Evolutionary conservation across 2,797 vertebrate species (phyloP).

Genomic region (Schizopygopsis pylzovi): DNA sequence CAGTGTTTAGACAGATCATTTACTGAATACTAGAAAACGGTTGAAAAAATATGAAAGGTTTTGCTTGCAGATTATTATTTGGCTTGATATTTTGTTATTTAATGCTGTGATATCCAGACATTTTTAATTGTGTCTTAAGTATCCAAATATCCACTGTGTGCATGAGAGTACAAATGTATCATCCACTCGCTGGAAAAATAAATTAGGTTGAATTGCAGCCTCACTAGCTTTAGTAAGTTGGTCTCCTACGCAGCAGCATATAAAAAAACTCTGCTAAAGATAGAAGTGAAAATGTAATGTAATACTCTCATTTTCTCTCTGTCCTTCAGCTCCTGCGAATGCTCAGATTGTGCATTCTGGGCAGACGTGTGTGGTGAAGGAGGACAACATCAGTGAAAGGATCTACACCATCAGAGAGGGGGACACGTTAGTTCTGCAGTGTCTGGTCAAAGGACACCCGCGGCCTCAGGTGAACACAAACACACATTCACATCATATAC

Average conservation of each 20-base stretch:
- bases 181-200: not conserved
- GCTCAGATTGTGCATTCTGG: slow-evolving; percentile 97
- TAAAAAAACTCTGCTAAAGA: not conserved
- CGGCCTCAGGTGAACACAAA: slow-evolving; percentile 86
- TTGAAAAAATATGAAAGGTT: too few species aligned
- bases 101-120: not conserved
- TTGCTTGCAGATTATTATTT: not conserved
- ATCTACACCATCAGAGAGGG: slow-evolving; percentile 98
- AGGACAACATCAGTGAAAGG: slow-evolving; percentile 96
- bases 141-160: not conserved
- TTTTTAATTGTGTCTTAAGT: not conserved
- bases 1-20: too few species aligned
- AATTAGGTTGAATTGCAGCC: not conserved
- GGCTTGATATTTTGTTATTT: not conserved
- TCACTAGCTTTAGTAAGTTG: not conserved
- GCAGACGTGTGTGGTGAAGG: slow-evolving; percentile 96
- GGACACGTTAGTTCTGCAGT: slow-evolving; percentile 91
- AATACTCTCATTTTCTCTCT: slow-evolving; percentile 53
- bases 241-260: not conserved
- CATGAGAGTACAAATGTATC: not conserved
- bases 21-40: too few species aligned
- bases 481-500: not conserved
- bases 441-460: slow-evolving; percentile 95
- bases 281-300: slow-evolving; percentile 6
- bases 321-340: slow-evolving; percentile 88